Percentiles rank a stretch among this genome's conserved stretches.
phyloP scores from a whole-genome alignment of 2,888 invertebrate species.

The Drosophila pullipes region DNA sequence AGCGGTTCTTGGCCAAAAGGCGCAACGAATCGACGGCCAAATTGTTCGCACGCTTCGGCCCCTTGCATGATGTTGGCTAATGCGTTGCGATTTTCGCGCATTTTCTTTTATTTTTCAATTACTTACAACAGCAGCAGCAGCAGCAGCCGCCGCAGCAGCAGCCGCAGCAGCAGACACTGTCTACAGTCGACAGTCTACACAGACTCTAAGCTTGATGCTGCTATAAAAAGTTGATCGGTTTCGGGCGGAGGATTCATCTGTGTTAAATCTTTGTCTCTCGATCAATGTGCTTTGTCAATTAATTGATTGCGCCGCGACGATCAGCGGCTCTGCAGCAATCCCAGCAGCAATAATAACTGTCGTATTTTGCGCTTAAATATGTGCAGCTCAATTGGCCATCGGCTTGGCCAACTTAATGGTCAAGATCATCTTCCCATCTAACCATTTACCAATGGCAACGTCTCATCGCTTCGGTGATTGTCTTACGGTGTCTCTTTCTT shows the following conservation, averaged over 20 bases:
- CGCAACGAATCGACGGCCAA: conserved; percentile 68
- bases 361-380: conserved; percentile 78
- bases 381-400: conserved; percentile 66
- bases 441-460: conserved; percentile 16
- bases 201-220: conserved; percentile 4
- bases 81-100: conserved; percentile 74
- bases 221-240: conserved; percentile 55
- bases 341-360: conserved; percentile 72
- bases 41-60: conserved; percentile 78
- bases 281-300: conserved; percentile 69
- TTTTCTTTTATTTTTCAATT: conserved; percentile 66
- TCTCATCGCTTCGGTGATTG: conserved; percentile 45
- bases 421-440: conserved; percentile 48
- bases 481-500: conserved; percentile 43
- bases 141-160: not conserved
- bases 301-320: conserved; percentile 70
- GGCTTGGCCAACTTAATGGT: conserved; percentile 40
- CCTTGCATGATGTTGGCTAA: conserved; percentile 50
- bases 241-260: conserved; percentile 26
- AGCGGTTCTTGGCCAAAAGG: conserved; percentile 57
- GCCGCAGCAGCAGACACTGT: not conserved
- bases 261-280: conserved; percentile 7
- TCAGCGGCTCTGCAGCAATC: conserved; percentile 23
- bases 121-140: conserved; percentile 27
- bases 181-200: not conserved